phyloP scores from a whole-genome alignment of 2,888 invertebrate genomes.

The Piscicola geometra region DNA sequence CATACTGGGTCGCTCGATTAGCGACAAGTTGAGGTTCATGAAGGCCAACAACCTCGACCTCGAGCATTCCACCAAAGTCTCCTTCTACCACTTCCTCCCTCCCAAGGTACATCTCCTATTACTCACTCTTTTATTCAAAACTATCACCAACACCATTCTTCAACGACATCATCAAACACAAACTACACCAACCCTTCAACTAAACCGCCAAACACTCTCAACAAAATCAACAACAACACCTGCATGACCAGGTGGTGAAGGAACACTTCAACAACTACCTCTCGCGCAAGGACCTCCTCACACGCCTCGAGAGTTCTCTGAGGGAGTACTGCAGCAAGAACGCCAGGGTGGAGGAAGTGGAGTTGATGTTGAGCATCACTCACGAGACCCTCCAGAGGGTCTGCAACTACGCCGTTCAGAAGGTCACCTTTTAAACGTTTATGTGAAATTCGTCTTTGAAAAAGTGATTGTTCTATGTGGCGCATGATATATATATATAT shows the following conservation, averaged over 20 bases:
- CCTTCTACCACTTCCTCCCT: neutral
- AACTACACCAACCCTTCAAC: too few species aligned
- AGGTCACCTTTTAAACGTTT: neutral
- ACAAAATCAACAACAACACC: too few species aligned
- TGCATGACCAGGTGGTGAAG: neutral
- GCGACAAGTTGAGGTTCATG: slow-evolving; percentile 13
- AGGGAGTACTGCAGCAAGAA: neutral
- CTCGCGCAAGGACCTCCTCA: neutral
- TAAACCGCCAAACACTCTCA: too few species aligned
- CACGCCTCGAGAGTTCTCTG: neutral
- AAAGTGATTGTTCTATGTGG: too few species aligned
- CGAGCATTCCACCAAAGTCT: neutral
- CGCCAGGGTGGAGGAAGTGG: neutral
- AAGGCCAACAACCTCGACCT: neutral
- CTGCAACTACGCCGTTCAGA: slow-evolving; percentile 4
- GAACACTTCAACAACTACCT: slow-evolving; percentile 6
- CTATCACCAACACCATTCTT: too few species aligned
- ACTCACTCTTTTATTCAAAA: neutral
- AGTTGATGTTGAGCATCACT: neutral
- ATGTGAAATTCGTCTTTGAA: too few species aligned
- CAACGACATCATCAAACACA: too few species aligned
- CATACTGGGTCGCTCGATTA: neutral
- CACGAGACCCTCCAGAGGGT: slow-evolving; percentile 3
- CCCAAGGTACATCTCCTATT: neutral
- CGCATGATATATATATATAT: too few species aligned